phyloP scores from a whole-genome alignment of 2,797 vertebrate genomes.

The Gallinago stenura region DNA sequence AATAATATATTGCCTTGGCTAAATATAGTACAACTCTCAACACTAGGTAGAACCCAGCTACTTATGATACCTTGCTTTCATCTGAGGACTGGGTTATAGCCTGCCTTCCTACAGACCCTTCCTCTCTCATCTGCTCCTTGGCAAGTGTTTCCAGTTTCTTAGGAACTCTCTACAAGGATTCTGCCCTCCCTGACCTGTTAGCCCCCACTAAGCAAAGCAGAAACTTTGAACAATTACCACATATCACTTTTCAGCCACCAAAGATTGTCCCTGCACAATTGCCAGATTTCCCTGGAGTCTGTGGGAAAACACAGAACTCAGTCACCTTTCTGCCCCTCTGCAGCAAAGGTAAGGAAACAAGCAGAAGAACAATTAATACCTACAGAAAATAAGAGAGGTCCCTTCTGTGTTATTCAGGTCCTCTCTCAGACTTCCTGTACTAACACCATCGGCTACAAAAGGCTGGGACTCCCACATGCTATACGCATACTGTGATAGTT shows the following conservation, averaged over 20 bases:
- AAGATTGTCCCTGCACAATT: background rate
- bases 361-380: background rate
- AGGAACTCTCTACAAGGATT: background rate
- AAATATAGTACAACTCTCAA: background rate
- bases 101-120: background rate
- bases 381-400: background rate
- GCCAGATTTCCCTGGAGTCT: background rate
- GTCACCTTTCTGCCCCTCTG: background rate
- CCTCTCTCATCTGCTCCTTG: background rate
- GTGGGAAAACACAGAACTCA: background rate
- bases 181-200: background rate
- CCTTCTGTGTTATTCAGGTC: background rate
- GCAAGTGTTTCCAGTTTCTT: background rate
- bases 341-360: background rate
- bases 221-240: background rate
- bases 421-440: background rate
- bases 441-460: background rate
- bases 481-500: fast-evolving
- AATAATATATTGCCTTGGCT: background rate
- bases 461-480: background rate
- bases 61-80: background rate
- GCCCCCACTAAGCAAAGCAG: background rate
- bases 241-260: background rate
- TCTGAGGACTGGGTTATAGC: background rate
- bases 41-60: background rate